Evolutionary conservation across 2,797 vertebrate genomes (phyloP).

Genomic region (Periophthalmus magnuspinnatus): DNA sequence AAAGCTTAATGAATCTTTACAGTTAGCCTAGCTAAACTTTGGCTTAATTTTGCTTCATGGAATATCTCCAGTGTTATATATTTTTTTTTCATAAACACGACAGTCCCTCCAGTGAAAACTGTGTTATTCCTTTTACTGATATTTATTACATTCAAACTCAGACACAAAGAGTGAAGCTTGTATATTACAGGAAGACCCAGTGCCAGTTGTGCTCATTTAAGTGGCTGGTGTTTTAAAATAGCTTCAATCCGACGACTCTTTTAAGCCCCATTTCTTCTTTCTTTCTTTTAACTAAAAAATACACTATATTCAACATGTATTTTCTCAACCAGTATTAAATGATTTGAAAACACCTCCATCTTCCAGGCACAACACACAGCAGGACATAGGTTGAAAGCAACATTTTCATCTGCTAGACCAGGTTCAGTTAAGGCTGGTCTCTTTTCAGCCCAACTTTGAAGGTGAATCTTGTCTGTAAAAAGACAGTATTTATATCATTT

Average conservation of each 20-base stretch:
- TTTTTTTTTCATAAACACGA: background rate
- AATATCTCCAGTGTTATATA: background rate
- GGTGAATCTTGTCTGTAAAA: background rate
- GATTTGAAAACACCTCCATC: slow-evolving; percentile 18
- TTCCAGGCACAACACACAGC: slow-evolving; percentile 2
- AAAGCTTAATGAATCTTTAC: too few relatives aligned
- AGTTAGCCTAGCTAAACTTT: too few relatives aligned
- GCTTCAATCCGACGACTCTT: slow-evolving; percentile 27
- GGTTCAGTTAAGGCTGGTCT: background rate
- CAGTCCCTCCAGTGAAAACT: background rate
- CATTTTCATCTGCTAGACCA: slow-evolving; percentile 7
- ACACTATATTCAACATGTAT: slow-evolving; percentile 9
- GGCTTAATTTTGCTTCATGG: too few relatives aligned
- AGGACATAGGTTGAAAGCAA: slow-evolving; percentile 16
- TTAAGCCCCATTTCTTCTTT: slow-evolving; percentile 3
- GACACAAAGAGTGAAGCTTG: slow-evolving; percentile 7
- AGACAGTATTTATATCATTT: background rate
- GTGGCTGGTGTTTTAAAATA: slow-evolving; percentile 42
- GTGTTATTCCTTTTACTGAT: slow-evolving; percentile 27
- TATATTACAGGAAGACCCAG: slow-evolving; percentile 15
- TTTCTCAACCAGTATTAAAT: slow-evolving; percentile 37
- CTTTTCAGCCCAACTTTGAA: slow-evolving; percentile 5
- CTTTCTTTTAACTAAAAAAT: slow-evolving; percentile 38
- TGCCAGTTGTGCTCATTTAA: slow-evolving; percentile 35
- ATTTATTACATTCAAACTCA: background rate